Evolutionary conservation across 2,888 invertebrate genomes (phyloP).

Genomic region (Nomada lathburiana): DNA sequence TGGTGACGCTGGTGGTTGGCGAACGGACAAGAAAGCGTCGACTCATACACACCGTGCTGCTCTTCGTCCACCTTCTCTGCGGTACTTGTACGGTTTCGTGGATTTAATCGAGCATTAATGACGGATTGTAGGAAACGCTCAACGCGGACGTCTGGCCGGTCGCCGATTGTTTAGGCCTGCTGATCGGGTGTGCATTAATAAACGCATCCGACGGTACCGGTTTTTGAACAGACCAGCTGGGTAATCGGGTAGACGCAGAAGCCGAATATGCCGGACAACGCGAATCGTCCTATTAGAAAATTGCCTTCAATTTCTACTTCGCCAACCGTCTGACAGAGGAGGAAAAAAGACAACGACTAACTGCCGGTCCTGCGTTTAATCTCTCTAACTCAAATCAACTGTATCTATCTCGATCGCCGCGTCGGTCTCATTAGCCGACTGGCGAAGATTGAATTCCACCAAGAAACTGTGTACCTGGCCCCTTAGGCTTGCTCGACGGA

Average conservation of each 20-base stretch:
- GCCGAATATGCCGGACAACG: background rate
- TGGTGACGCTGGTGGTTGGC: conserved; percentile 73
- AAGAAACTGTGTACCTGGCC: conserved; percentile 36
- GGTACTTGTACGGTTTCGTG: conserved; percentile 46
- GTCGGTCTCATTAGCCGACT: conserved; percentile 51
- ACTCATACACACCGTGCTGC: conserved; percentile 64
- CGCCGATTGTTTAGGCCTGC: conserved; percentile 16
- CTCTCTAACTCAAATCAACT: conserved; percentile 31
- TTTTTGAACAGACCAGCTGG: background rate
- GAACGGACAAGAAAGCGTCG: conserved; percentile 76
- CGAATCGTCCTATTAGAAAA: background rate
- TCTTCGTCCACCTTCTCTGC: background rate
- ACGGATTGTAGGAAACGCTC: conserved; percentile 56
- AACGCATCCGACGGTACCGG: background rate
- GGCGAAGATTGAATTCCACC: conserved; percentile 53
- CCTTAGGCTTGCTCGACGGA: background rate
- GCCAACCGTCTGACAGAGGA: background rate
- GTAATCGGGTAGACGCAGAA: conserved; percentile 19
- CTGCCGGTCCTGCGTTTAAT: conserved; percentile 20
- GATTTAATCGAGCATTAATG: conserved; percentile 57
- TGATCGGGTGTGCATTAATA: conserved; percentile 9
- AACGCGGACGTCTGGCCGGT: conserved; percentile 36
- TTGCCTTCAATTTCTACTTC: background rate
- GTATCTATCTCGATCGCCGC: conserved; percentile 31
- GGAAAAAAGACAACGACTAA: background rate